Evolutionary conservation across 2,797 vertebrate species (phyloP).

Genomic region (Cossypha niveicapilla): DNA sequence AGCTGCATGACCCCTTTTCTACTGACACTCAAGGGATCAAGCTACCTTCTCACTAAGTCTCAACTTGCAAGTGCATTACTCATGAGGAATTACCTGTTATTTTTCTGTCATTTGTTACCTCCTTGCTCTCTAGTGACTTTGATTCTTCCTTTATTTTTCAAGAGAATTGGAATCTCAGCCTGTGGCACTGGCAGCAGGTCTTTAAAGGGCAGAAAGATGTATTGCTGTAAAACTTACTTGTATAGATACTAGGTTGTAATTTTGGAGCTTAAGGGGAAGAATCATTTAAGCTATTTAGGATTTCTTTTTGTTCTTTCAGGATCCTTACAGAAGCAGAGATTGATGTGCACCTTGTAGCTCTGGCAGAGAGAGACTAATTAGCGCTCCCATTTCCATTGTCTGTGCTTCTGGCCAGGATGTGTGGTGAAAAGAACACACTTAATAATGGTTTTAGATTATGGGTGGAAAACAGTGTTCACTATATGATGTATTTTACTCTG

Average conservation of each 20-base stretch:
- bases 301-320: conserved; percentile 75
- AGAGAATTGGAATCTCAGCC: background rate
- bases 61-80: background rate
- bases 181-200: background rate
- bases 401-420: conserved; percentile 50
- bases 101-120: background rate
- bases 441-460: conserved; percentile 67
- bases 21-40: background rate
- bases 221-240: background rate
- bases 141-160: conserved; percentile 1
- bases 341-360: conserved; percentile 88
- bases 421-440: conserved; percentile 56
- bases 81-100: background rate
- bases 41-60: background rate
- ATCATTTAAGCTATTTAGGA: background rate
- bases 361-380: conserved; percentile 92
- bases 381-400: conserved; percentile 36
- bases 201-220: background rate
- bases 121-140: background rate
- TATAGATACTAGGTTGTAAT: background rate
- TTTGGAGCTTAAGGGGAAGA: background rate
- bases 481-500: conserved; percentile 81
- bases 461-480: conserved; percentile 71
- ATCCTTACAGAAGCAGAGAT: conserved; percentile 93
- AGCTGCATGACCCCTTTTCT: background rate